Percentiles rank a stretch among this genome's conserved stretches.
Evolutionary conservation across 1,140 invertebrate genomes (phyloP).

Genomic region (Triops cancriformis): DNA sequence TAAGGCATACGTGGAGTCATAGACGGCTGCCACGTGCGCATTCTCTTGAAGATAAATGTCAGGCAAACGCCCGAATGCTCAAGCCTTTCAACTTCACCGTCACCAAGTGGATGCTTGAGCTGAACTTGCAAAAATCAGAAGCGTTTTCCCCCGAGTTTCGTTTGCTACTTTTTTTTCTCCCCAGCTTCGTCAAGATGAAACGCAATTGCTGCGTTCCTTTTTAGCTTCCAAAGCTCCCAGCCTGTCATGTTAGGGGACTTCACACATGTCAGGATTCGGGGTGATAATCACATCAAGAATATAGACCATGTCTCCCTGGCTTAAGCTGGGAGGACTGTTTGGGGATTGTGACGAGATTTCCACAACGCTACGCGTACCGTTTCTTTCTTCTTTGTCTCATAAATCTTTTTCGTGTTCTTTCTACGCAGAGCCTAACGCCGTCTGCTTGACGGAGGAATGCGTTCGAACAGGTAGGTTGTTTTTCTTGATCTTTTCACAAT

Average conservation of each 20-base stretch:
- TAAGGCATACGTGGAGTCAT: too few relatives aligned
- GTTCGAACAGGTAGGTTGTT: conserved; percentile 48
- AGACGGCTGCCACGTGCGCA: neutral
- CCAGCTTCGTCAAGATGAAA: neutral
- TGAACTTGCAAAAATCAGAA: neutral
- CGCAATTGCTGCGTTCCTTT: neutral
- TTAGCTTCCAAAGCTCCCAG: neutral
- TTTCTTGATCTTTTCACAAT: neutral
- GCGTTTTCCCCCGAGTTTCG: neutral
- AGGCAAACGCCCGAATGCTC: neutral
- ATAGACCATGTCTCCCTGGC: neutral
- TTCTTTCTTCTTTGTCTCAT: neutral
- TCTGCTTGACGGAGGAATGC: conserved; percentile 61
- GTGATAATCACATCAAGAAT: neutral
- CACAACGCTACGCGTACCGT: neutral
- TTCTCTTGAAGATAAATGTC: neutral
- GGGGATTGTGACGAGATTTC: neutral
- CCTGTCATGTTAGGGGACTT: neutral
- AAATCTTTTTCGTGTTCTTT: neutral
- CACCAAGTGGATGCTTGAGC: neutral
- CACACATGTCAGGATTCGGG: neutral
- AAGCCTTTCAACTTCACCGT: neutral
- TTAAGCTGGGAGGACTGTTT: neutral
- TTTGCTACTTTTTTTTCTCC: neutral
- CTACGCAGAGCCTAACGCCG: conserved; percentile 25